Base-by-base conservation (phyloP, 1,140 invertebrate genomes). In the Apis laboriosa region DNA sequence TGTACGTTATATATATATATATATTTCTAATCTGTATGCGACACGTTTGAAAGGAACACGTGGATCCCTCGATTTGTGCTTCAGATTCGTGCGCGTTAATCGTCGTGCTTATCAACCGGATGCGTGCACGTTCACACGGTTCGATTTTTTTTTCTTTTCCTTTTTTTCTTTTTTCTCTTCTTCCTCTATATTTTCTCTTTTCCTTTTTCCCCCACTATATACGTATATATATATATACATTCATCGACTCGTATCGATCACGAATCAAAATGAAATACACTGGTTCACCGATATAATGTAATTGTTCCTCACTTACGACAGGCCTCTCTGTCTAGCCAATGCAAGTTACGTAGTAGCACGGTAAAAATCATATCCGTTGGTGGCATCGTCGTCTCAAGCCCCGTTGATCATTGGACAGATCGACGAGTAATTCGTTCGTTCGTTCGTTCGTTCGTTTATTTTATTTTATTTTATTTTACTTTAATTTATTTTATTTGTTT, bases 71-170 rank as follows among this genome's bases (percentile, higher is more conserved):
- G 28, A 55, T 85, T 77, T 77, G 78, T 77, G 83, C 66, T 82
- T 61, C 53, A 21, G 13, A 53, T 60, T 63, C 53, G 71, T 74
- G 74, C 76, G 78, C 28, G 56, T 71, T 83, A 68, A 43, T 72
- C 34, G 49, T 80, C 71, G 84, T 86, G 85, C 80, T 76, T 78
- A 34, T 66, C 78, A 67, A 66, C 13, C 63, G 34, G 24, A 86
- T 28, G 49, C 80, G 80, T 86, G 80, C 72, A 51, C 64, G 55
- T 85, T 63, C 58, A 34, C 53, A 56, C 66, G 28, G 28, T 86
- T 49, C 13, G 17, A 68, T 15, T n/a, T 77, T 49, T 21, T 51
- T 21, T 55, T 24, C 8, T 79, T 4, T 49, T 51, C 11, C 9
- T 51, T 2, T n/a, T 1, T 34, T 34, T 24, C 9, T 13, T 13